These are phyloP conservation scores for Mylabris phalerata DNA, from an alignment of 1,140 invertebrate genomes.

Conservation along the genomic window DNA sequence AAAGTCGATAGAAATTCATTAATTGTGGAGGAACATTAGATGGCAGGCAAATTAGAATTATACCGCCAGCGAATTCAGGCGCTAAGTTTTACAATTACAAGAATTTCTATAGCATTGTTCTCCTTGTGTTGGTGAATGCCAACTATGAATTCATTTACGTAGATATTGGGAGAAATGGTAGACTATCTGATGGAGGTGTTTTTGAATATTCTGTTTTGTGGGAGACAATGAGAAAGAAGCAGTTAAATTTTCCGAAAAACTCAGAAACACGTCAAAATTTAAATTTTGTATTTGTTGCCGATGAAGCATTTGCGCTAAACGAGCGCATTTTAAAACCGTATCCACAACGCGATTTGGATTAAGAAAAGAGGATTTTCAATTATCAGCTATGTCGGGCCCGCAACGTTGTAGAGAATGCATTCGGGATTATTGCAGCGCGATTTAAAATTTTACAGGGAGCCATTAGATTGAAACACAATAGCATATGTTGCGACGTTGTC, in stretches of 20 bases:
- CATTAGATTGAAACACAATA: constrained; percentile 1
- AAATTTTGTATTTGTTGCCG: too few species aligned
- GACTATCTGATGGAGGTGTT: background rate
- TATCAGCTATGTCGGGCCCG: too few species aligned
- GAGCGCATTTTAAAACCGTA: too few species aligned
- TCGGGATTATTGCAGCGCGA: constrained; percentile 44
- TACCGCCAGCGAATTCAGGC: background rate
- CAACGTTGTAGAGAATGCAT: constrained; percentile 45
- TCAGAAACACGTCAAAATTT: constrained; percentile 22
- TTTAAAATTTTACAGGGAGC: constrained; percentile 31
- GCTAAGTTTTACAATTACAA: too few species aligned
- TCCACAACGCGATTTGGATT: too few species aligned
- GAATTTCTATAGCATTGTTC: constrained; percentile 4
- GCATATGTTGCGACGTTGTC: background rate
- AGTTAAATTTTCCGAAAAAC: background rate
- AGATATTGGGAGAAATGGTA: background rate
- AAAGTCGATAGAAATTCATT: background rate
- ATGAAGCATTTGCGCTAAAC: too few species aligned
- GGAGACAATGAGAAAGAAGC: background rate
- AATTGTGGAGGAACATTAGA: background rate
- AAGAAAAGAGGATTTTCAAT: too few species aligned
- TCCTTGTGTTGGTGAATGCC: background rate
- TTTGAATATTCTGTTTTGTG: background rate
- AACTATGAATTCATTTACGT: constrained; percentile 4
- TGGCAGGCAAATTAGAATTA: background rate